Percentiles rank a stretch among this genome's conserved stretches.
phyloP scores from a whole-genome alignment of 2,797 vertebrate species.

The Enteromius argenteus region DNA sequence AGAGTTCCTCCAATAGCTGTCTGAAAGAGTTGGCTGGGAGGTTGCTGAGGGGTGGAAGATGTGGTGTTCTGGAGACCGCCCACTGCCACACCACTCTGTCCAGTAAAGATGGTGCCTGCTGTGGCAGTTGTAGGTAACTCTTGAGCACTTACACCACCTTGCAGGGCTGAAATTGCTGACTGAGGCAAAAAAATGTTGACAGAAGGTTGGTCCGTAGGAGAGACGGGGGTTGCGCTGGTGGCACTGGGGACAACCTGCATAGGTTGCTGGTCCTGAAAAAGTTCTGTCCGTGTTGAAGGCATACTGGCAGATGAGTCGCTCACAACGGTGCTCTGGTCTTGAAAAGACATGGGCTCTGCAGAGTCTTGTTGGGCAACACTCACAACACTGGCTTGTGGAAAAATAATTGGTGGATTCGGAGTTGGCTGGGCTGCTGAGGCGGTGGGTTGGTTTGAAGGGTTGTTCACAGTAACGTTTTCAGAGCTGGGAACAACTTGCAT shows the following conservation, averaged over 20 bases:
- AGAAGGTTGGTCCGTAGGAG: conserved; percentile 65
- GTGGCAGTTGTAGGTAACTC: conserved; percentile 84
- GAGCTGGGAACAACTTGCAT: conserved; percentile 93
- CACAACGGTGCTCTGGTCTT: conserved; percentile 78
- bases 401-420: conserved; percentile 81
- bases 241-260: conserved; percentile 84
- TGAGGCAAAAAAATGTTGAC: conserved; percentile 93
- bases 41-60: conserved; percentile 81
- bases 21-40: conserved; percentile 89
- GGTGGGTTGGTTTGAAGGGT: conserved; percentile 66
- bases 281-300: conserved; percentile 75
- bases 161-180: conserved; percentile 89
- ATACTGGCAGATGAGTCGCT: conserved; percentile 76
- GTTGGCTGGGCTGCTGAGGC: conserved; percentile 75
- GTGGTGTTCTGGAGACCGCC: conserved; percentile 79
- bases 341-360: conserved; percentile 83
- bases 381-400: conserved; percentile 77
- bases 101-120: conserved; percentile 86
- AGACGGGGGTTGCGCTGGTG: conserved; percentile 84
- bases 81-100: conserved; percentile 84
- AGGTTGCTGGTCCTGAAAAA: conserved; percentile 84
- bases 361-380: conserved; percentile 80
- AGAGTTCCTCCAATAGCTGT: conserved; percentile 84
- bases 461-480: conserved; percentile 77
- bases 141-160: conserved; percentile 86